Evolutionary conservation across 2,113 vertebrate species (phyloP), one percentile per base, ranked within the genome.

Genomic region (Octodon degus): DNA sequence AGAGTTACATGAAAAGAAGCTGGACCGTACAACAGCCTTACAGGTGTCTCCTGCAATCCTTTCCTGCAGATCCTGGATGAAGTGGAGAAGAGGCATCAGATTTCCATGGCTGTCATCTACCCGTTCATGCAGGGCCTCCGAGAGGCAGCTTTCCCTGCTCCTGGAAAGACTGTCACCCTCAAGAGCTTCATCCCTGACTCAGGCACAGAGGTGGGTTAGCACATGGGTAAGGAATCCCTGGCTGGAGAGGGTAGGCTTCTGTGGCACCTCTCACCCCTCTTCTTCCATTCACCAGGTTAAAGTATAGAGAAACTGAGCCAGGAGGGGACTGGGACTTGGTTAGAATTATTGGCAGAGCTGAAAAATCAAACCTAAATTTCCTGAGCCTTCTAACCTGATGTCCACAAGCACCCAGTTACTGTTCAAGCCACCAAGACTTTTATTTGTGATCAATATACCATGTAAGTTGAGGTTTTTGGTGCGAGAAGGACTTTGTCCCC

Each of bases 91-190:
- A 98, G 99, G 16, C 98, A 99, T 30, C 99, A 99, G 98, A 99
- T 99, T 96, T 99, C 99, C 96, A 98, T 98, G 99, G 99, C 99
- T 0, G 99, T 99, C 98, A 99, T 99, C 90, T 99, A 99, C 97
- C 99, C 99, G 4, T 99, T 99, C 98, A 99, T 99, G 99, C 99
- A 99, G 97, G 99, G 99, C 84, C 98, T 99, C 22, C 98, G 99
- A 81, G 99, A 99, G 97, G 98, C 99, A 0, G 96, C 99, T 9
- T 99, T 99, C 97, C 99, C 99, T 1, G 99, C 99, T 6, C 99
- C 99, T 0, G 99, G 99, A 60, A 98, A 99, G 98, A 99, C 99
- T 0, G 99, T 99, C 95, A 99, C 99, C 94, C 99, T 99, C 97
- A 99, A 99, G 97, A 99, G 99, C 98, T 99, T 99, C 98, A 99